Evolutionary conservation across 2,888 invertebrate species (phyloP).

Genomic region (Vannuccia rotundouncinata): DNA sequence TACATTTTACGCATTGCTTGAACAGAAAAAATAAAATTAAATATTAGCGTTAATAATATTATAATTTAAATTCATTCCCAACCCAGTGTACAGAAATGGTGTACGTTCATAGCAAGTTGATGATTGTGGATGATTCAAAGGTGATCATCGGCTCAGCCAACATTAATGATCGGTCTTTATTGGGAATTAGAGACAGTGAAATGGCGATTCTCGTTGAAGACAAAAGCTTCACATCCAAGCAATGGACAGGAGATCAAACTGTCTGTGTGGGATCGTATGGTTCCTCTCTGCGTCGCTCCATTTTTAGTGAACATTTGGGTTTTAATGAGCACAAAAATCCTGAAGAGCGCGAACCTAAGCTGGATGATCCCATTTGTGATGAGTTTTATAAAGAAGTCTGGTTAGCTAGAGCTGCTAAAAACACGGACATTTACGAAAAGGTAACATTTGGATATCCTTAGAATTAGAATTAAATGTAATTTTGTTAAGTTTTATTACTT

Average conservation of each 20-base stretch:
- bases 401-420: slow-evolving; percentile 70
- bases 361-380: slow-evolving; percentile 73
- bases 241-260: background rate
- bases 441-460: no score
- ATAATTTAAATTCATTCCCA: no score
- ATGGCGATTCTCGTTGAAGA: slow-evolving; percentile 74
- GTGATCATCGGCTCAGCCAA: slow-evolving; percentile 95
- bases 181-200: slow-evolving; percentile 88
- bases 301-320: slow-evolving; percentile 75
- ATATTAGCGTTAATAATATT: no score
- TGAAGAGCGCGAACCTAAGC: slow-evolving; percentile 52
- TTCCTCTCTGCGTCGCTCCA: background rate
- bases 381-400: slow-evolving; percentile 77
- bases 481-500: no score
- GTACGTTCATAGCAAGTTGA: slow-evolving; percentile 91
- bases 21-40: no score
- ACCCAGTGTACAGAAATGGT: slow-evolving; percentile 81
- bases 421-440: slow-evolving; percentile 82
- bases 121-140: slow-evolving; percentile 83
- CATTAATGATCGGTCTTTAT: slow-evolving; percentile 89
- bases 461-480: no score
- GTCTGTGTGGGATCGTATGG: background rate
- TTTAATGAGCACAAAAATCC: slow-evolving; percentile 60
- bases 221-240: slow-evolving; percentile 57
- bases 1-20: no score